Conservation (phyloP, 23 tunicate species). For the Pegea sp. region DNA sequence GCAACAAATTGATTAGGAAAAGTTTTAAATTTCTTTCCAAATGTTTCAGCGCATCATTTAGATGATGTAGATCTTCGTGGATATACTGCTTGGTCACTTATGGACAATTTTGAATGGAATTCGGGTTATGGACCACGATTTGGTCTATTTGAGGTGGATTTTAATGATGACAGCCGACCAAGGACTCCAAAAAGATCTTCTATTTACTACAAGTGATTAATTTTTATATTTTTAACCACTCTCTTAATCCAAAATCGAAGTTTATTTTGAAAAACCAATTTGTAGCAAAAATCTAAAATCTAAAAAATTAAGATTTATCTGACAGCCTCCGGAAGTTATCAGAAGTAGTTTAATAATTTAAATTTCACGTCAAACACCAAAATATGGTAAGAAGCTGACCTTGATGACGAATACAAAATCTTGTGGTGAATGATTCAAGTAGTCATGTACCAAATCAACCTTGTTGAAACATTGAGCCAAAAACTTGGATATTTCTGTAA, state of each 20-base stretch:
- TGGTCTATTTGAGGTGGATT: slow-evolving; percentile 84
- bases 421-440: too few relatives aligned
- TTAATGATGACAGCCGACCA: slow-evolving; percentile 56
- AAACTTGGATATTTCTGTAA: background rate
- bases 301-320: too few relatives aligned
- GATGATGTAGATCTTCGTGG: slow-evolving; percentile 74
- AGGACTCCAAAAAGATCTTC: slow-evolving; percentile 80
- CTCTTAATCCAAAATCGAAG: too few relatives aligned
- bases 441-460: too few relatives aligned
- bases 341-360: too few relatives aligned
- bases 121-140: slow-evolving; percentile 83
- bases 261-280: too few relatives aligned
- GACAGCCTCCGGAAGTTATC: too few relatives aligned
- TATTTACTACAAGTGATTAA: slow-evolving; percentile 39
- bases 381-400: too few relatives aligned
- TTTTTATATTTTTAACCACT: too few relatives aligned
- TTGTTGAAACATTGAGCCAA: background rate
- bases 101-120: slow-evolving; percentile 91
- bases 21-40: background rate
- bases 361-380: too few relatives aligned
- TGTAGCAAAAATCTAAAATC: too few relatives aligned
- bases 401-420: too few relatives aligned
- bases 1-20: background rate
- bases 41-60: slow-evolving; percentile 19
- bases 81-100: slow-evolving; percentile 89